Evolutionary conservation across 37 sponge, comb jelly and placozoan genomes (phyloP).

Genomic region (Theonella swinhoei): DNA sequence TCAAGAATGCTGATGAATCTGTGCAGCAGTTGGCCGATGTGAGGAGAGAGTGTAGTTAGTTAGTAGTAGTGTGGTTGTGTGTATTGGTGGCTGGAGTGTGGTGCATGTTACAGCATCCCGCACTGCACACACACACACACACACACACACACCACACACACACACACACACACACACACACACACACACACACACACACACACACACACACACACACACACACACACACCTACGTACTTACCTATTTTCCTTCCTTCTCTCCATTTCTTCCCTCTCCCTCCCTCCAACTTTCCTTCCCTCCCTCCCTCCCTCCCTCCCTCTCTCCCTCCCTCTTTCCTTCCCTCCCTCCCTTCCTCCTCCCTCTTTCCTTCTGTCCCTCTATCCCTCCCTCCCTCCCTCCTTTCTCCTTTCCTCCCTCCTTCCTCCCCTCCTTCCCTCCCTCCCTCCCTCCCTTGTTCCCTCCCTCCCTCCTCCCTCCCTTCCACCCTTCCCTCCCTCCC

Average conservation of each 20-base stretch:
- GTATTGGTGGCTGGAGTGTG: background rate
- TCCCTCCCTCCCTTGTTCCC: too few species aligned
- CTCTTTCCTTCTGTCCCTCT: too few species aligned
- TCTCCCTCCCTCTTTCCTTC: background rate
- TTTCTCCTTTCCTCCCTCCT: background rate
- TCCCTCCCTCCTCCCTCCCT: too few species aligned
- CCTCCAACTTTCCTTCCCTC: background rate
- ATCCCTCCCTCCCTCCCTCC: too few species aligned
- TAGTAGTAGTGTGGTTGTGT: background rate
- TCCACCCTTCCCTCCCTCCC: background rate
- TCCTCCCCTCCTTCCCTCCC: too few species aligned
- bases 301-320: background rate
- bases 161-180: constrained; percentile 20
- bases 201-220: constrained; percentile 29
- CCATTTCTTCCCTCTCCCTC: background rate
- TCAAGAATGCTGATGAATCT: constrained; percentile 81
- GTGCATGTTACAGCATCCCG: background rate
- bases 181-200: constrained; percentile 17
- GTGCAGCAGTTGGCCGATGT: constrained; percentile 89
- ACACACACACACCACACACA: too few species aligned
- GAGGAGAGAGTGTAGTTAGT: background rate
- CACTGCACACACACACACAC: too few species aligned
- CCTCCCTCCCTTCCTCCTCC: background rate
- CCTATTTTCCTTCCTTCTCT: background rate
- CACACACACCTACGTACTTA: background rate